phyloP scores from a whole-genome alignment of 2,797 vertebrate species.

The Phataginus tetradactyla region DNA sequence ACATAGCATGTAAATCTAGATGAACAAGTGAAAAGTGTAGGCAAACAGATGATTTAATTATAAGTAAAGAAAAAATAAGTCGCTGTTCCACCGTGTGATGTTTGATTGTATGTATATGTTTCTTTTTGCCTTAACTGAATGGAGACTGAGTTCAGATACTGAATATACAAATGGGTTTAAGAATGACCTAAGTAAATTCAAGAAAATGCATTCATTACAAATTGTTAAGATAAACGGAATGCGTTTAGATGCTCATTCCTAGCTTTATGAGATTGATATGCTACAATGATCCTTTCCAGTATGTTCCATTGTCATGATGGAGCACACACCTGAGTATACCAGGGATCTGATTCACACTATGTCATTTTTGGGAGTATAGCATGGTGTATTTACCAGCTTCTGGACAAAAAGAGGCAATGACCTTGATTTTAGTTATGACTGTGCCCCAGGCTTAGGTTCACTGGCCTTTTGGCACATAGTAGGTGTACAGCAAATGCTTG shows the following conservation, averaged over 20 bases:
- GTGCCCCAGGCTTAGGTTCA: not conserved
- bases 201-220: not conserved
- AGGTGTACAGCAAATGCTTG: not conserved
- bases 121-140: not conserved
- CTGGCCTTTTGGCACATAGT: not conserved
- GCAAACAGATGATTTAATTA: not conserved
- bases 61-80: not conserved
- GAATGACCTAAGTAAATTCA: not conserved
- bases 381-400: not conserved
- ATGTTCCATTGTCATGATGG: not conserved
- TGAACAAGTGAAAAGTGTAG: conserved; percentile 8
- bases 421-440: not conserved
- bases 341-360: not conserved
- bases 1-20: not conserved
- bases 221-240: not conserved
- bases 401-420: not conserved
- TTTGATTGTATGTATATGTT: not conserved
- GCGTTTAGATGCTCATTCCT: not conserved
- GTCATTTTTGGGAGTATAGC: not conserved
- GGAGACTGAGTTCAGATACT: not conserved
- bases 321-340: not conserved
- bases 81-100: not conserved
- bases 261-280: not conserved
- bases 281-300: not conserved
- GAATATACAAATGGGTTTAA: not conserved